These are phyloP conservation scores for Acrossocheilus fasciatus DNA, from an alignment of 2,797 vertebrate species.

Conservation along the genomic window DNA sequence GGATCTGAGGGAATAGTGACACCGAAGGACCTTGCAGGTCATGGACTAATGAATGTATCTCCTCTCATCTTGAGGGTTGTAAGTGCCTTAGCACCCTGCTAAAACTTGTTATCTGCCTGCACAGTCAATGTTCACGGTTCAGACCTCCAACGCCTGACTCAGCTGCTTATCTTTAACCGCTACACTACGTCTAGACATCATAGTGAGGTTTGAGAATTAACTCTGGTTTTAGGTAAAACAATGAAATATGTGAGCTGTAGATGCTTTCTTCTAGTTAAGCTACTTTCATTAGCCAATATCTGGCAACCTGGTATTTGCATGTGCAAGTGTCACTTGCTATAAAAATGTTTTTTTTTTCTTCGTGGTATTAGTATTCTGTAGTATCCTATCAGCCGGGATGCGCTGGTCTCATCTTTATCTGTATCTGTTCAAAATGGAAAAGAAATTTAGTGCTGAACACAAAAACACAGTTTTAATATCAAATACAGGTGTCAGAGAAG, in stretches of 20 bases:
- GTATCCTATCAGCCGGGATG: conserved; percentile 24
- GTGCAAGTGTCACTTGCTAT: not conserved
- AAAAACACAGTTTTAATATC: conserved; percentile 46
- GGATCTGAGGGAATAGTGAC: conserved; percentile 55
- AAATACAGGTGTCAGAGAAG: conserved; percentile 24
- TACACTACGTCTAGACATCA: conserved; percentile 16
- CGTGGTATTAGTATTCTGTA: not conserved
- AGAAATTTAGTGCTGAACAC: conserved; percentile 7
- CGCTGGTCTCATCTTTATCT: conserved; percentile 20
- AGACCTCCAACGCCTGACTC: conserved; percentile 6
- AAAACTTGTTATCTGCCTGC: conserved; percentile 45
- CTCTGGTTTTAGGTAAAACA: not conserved
- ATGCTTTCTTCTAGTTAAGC: not conserved
- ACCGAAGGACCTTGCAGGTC: conserved; percentile 49
- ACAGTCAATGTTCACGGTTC: conserved; percentile 23
- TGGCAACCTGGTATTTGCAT: not conserved
- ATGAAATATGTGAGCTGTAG: not conserved
- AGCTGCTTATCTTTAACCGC: conserved; percentile 32
- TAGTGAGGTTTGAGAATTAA: not conserved
- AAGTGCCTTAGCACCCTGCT: conserved; percentile 48
- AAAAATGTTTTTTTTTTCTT: not conserved
- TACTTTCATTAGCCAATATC: not conserved
- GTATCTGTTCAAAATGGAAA: conserved; percentile 29
- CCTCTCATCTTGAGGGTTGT: conserved; percentile 48
- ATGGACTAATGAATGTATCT: conserved; percentile 57